Percentiles rank a stretch among this genome's conserved stretches.
Conservation (phyloP, 2,888 invertebrate species). For the Epirrhoe alternata region DNA sequence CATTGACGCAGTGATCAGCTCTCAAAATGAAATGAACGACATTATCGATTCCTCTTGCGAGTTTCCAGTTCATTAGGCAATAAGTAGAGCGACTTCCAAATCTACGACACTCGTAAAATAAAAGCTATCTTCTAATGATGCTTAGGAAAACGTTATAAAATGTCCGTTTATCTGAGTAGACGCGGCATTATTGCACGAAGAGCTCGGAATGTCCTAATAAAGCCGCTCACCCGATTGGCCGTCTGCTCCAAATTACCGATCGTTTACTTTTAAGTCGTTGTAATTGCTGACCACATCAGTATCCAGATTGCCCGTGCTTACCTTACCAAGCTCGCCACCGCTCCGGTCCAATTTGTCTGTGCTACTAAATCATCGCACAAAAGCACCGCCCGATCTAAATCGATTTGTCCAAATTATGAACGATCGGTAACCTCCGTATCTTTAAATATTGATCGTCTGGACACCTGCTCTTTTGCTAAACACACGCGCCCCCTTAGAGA, state of each 20-base stretch:
- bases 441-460: constrained; percentile 69
- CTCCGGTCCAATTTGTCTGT: constrained; percentile 77
- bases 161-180: constrained; percentile 31
- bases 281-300: constrained; percentile 75
- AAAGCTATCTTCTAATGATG: constrained; percentile 27
- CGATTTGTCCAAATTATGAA: constrained; percentile 82
- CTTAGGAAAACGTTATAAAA: constrained; percentile 37
- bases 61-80: constrained; percentile 29
- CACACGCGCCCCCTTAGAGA: constrained; percentile 27
- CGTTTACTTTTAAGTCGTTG: constrained; percentile 77
- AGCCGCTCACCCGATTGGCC: constrained; percentile 58
- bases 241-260: constrained; percentile 71
- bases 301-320: constrained; percentile 64
- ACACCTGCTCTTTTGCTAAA: constrained; percentile 59
- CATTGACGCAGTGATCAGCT: constrained; percentile 14
- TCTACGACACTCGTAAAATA: constrained; percentile 31
- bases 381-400: constrained; percentile 81
- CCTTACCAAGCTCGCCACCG: constrained; percentile 24
- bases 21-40: constrained; percentile 9
- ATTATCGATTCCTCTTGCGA: constrained; percentile 19
- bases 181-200: constrained; percentile 38
- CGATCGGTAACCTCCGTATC: constrained; percentile 53
- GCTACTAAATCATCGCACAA: constrained; percentile 82
- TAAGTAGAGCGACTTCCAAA: constrained; percentile 32
- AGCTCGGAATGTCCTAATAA: constrained; percentile 55